A percentile compares a stretch with the other conserved stretches of the same genome.
These are phyloP conservation scores for Diachrysia chrysitis DNA, from an alignment of 2,888 invertebrate species.

Conservation along the genomic window DNA sequence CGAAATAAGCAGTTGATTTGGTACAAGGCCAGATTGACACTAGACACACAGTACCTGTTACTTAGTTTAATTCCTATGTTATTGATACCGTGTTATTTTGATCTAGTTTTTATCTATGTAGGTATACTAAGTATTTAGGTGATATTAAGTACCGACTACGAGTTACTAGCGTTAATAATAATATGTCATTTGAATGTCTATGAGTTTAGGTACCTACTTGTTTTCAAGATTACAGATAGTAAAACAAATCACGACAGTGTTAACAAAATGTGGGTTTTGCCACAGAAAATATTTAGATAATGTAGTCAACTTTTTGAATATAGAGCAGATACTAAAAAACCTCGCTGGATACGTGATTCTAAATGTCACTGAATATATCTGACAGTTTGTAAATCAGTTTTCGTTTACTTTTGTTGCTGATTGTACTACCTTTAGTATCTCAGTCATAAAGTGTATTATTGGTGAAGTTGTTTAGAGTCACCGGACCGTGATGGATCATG, in stretches of 20 bases:
- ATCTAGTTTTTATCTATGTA: slow-evolving; percentile 10
- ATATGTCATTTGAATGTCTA: no score
- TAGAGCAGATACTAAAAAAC: neutral
- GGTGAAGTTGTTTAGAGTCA: slow-evolving; percentile 68
- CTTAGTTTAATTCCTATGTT: slow-evolving; percentile 26
- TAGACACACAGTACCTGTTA: slow-evolving; percentile 51
- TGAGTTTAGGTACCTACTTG: neutral
- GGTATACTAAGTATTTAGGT: no score
- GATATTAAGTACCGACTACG: slow-evolving; percentile 10
- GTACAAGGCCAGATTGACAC: slow-evolving; percentile 67
- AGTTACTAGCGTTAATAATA: no score
- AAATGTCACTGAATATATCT: neutral
- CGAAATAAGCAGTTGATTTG: slow-evolving; percentile 63
- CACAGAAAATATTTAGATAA: neutral
- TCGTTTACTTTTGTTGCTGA: neutral
- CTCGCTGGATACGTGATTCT: no score
- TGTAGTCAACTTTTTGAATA: neutral
- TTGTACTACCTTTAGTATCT: neutral
- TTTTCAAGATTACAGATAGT: slow-evolving; percentile 22
- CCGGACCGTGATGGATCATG: slow-evolving; percentile 72
- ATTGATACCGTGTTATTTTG: slow-evolving; percentile 13
- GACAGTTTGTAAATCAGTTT: neutral
- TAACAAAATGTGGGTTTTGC: neutral
- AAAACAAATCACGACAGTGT: slow-evolving; percentile 18
- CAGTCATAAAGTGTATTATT: slow-evolving; percentile 51